phyloP scores from a whole-genome alignment of 2,113 vertebrate genomes.

The Istiophorus platypterus region DNA sequence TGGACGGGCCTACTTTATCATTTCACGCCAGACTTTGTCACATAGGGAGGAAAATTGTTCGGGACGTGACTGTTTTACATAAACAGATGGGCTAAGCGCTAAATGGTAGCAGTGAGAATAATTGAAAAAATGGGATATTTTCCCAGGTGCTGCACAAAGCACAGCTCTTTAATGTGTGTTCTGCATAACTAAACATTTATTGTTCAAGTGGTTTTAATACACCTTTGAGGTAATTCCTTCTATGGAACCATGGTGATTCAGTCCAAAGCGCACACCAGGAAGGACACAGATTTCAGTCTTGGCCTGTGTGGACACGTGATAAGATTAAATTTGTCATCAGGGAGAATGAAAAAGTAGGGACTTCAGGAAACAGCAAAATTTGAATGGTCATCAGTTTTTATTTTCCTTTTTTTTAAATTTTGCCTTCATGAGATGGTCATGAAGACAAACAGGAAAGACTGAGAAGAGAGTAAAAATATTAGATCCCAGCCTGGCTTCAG shows the following conservation, averaged over 20 bases:
- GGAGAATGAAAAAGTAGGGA: not conserved
- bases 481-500: not conserved
- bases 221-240: not conserved
- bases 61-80: constrained; percentile 53
- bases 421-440: not conserved
- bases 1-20: constrained; percentile 57
- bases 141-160: constrained; percentile 1
- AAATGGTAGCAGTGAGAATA: constrained; percentile 23
- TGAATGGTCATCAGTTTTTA: not conserved
- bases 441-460: constrained; percentile 4
- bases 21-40: constrained; percentile 60
- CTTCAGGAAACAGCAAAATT: not conserved
- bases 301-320: constrained; percentile 7
- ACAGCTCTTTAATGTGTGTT: constrained; percentile 16
- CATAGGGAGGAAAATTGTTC: constrained; percentile 41
- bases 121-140: constrained; percentile 23
- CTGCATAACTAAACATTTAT: constrained; percentile 12
- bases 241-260: not conserved
- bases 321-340: constrained; percentile 9
- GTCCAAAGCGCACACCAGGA: constrained; percentile 3
- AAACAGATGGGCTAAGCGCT: constrained; percentile 39
- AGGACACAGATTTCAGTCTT: constrained; percentile 9
- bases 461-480: not conserved
- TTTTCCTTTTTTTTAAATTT: not conserved
- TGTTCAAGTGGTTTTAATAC: constrained; percentile 23